These are phyloP conservation scores for Ibidorhyncha struthersii DNA, from an alignment of 2,113 vertebrate genomes.

Conservation along the genomic window DNA sequence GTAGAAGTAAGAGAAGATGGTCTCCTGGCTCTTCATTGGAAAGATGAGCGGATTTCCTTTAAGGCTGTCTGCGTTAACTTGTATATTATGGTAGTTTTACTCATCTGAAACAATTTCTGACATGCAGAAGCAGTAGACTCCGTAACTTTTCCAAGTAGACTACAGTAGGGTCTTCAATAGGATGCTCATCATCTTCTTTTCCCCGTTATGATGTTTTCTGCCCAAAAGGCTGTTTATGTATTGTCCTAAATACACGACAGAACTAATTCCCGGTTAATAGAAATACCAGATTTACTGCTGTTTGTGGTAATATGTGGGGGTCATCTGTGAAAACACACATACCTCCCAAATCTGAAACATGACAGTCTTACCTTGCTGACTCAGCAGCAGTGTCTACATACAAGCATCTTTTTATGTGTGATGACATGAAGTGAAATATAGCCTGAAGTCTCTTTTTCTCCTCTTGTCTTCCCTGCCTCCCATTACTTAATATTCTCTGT, in stretches of 20 bases:
- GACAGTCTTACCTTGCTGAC: neutral
- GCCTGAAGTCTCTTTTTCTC: neutral
- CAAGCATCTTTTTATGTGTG: fast-evolving
- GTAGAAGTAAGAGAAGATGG: neutral
- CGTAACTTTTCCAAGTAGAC: neutral
- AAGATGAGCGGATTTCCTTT: neutral
- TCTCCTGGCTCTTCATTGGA: neutral
- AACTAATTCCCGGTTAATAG: neutral
- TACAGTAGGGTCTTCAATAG: neutral
- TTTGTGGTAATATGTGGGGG: neutral
- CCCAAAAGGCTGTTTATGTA: neutral
- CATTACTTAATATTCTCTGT: neutral
- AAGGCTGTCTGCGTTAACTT: neutral
- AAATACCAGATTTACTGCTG: neutral
- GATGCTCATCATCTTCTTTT: neutral
- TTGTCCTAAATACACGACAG: neutral
- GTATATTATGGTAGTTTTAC: neutral
- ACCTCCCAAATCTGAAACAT: neutral
- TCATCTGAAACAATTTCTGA: neutral
- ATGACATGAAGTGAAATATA: neutral
- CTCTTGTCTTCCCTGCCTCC: neutral
- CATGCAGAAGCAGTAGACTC: neutral
- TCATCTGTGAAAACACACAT: neutral
- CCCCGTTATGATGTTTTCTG: neutral
- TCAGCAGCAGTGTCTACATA: neutral